Percentiles rank a stretch among this genome's conserved stretches.
Conservation (phyloP, 2,888 invertebrate species). For the Leucophenga montana region DNA sequence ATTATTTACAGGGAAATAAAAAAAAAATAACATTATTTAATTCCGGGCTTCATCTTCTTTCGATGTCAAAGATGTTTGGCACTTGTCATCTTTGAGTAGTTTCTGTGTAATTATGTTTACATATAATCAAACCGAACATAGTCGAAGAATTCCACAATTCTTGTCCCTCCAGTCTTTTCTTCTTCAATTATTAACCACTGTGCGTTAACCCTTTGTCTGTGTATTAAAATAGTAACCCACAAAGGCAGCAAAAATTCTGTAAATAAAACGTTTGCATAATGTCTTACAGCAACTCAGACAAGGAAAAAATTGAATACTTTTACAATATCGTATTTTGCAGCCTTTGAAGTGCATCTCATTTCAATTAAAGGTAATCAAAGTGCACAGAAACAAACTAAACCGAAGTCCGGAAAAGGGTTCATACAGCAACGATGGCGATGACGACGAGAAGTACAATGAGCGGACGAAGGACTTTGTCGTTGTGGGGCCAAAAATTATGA, state of each 20-base stretch:
- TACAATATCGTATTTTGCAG: no score
- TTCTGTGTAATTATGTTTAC: no score
- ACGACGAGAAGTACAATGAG: background rate
- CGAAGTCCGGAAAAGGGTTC: background rate
- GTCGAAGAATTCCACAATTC: no score
- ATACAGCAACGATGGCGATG: no score
- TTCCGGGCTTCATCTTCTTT: no score
- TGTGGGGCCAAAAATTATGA: constrained; percentile 54
- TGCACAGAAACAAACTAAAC: background rate
- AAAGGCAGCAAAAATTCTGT: background rate
- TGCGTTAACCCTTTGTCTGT: background rate
- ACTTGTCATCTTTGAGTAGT: no score
- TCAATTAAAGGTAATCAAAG: constrained; percentile 5
- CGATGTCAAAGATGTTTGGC: no score
- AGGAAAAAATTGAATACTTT: background rate
- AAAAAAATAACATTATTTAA: no score
- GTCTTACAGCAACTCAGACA: background rate
- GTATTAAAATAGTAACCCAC: background rate
- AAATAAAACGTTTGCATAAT: constrained; percentile 6
- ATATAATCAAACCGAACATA: no score
- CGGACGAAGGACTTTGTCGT: background rate
- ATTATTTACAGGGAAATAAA: no score
- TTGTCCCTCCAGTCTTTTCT: no score
- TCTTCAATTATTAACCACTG: no score
- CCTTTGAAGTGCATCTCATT: background rate